Base-by-base conservation (phyloP, 2,888 invertebrate genomes). In the Torymus aiolomorphi region DNA sequence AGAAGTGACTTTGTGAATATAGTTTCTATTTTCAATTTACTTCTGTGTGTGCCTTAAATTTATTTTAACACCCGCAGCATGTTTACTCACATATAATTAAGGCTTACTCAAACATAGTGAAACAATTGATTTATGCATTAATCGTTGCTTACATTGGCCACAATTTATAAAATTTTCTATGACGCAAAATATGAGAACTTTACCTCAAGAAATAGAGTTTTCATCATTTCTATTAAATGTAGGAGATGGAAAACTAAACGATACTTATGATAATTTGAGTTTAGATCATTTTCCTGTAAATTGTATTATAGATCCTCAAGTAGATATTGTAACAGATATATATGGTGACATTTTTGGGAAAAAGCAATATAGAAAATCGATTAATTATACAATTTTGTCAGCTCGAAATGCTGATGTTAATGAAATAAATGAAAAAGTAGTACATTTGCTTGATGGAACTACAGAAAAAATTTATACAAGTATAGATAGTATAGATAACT, bases 61-160 rank as follows among this genome's bases (percentile, higher is more conserved):
- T n/a, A n/a, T n/a, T n/a, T n/a, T n/a, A n/a, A n/a, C n/a, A n/a
- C n/a, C n/a, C n/a, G n/a, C n/a, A n/a, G n/a, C n/a, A n/a, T n/a
- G n/a, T n/a, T n/a, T n/a, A n/a, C n/a, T n/a, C n/a, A n/a, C n/a
- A n/a, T n/a, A n/a, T n/a, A n/a, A n/a, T n/a, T n/a, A n/a, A n/a
- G n/a, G n/a, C n/a, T n/a, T n/a, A n/a, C n/a, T 54, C 4, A 82
- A 69, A 5, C 75, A 78, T 2, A 65, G 57, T 73, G 79, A 80
- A 63, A 63, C 63, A n/a, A n/a, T 83, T 2, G 79, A 81, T 82
- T 20, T 83, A 14, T 83, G 78, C 11, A 83, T 84, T 13, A 83
- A 83, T 65, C 77, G 65, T 71, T 82, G 83, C 81, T 12, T 14
- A 5, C 12, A 78, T 18, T 80, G 80, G 82, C 63, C 24, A 52